phyloP scores from a whole-genome alignment of 1,140 invertebrate species.

The Cotesia vestalis region DNA sequence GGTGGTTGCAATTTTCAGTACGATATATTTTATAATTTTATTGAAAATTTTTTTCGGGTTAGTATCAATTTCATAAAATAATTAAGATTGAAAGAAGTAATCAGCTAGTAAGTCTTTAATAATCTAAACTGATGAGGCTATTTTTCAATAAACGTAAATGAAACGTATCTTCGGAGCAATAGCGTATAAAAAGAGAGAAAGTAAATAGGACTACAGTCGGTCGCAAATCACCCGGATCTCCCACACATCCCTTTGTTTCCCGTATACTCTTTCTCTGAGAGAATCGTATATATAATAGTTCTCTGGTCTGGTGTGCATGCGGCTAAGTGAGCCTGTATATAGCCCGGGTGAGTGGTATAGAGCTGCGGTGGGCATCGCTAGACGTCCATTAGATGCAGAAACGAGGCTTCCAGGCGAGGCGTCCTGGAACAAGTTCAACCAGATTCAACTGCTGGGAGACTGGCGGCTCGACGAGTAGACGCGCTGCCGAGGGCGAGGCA shows the following conservation, averaged over 20 bases:
- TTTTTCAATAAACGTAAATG: no score
- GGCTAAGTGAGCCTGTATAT: constrained; percentile 14
- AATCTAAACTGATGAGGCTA: no score
- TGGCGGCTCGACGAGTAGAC: constrained; percentile 34
- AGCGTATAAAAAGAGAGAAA: neutral
- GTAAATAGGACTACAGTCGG: constrained; percentile 50
- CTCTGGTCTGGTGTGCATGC: constrained; percentile 44
- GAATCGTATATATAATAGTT: constrained; percentile 39
- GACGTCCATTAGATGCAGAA: constrained; percentile 64
- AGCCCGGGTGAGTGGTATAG: constrained; percentile 35
- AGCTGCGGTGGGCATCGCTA: constrained; percentile 59
- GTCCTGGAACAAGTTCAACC: constrained; percentile 55
- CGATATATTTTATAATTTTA: no score
- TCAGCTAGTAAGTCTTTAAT: no score
- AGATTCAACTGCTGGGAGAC: constrained; percentile 46
- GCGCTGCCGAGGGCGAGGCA: constrained; percentile 28
- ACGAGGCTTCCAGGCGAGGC: constrained; percentile 59
- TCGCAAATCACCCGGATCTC: constrained; percentile 57
- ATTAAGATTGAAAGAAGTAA: no score
- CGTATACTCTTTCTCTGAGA: constrained; percentile 3
- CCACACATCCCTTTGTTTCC: constrained; percentile 61
- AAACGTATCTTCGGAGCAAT: no score
- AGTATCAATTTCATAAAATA: no score
- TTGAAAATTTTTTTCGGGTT: no score
- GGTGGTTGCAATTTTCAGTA: no score